A percentile compares a stretch with the other conserved stretches of the same genome.
These are phyloP conservation scores for Meliscaeva auricollis DNA, from an alignment of 2,888 invertebrate species.

Conservation along the genomic window DNA sequence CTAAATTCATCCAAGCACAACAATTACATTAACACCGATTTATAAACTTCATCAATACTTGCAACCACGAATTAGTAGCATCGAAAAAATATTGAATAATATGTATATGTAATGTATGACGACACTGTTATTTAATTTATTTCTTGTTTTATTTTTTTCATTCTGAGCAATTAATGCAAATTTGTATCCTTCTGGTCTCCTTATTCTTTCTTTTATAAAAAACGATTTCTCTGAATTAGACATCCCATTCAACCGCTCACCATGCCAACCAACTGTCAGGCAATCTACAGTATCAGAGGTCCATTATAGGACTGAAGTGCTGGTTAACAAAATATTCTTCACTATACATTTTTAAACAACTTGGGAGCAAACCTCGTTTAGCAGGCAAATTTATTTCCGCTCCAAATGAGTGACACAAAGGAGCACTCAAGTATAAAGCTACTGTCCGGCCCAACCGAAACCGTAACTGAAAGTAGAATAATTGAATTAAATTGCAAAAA, in stretches of 20 bases:
- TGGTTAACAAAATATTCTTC: constrained; percentile 6
- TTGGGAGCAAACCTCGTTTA: constrained; percentile 33
- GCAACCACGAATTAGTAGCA: no score
- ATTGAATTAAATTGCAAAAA: constrained; percentile 59
- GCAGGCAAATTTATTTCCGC: constrained; percentile 58
- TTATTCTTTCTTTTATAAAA: constrained; percentile 5
- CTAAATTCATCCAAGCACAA: no score
- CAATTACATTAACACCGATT: no score
- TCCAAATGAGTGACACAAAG: constrained; percentile 65
- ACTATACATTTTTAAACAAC: background rate
- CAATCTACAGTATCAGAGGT: background rate
- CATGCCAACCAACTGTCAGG: constrained; percentile 54
- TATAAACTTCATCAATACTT: no score
- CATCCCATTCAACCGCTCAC: constrained; percentile 54
- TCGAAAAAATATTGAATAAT: no score
- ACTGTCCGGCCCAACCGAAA: background rate
- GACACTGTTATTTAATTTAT: background rate
- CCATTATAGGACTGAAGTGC: no score
- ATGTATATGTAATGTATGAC: no score
- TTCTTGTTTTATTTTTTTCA: background rate
- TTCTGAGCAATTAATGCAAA: background rate
- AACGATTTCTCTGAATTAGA: constrained; percentile 54
- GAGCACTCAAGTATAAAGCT: constrained; percentile 30
- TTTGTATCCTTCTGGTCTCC: background rate
- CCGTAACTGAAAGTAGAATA: constrained; percentile 56